Conservation (phyloP, 2,888 invertebrate genomes). For the Lypha dubia region DNA sequence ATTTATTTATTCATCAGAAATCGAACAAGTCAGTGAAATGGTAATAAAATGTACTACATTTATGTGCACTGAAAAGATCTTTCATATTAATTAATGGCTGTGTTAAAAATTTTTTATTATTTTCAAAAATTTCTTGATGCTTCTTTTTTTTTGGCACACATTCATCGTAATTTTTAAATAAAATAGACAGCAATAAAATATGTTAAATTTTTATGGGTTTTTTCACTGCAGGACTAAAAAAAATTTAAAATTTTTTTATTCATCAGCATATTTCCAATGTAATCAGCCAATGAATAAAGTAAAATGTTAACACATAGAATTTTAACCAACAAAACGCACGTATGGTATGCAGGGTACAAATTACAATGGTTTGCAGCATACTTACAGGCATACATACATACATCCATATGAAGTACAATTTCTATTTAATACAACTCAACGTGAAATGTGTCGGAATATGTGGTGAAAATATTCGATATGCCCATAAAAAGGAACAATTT, state of each 20-base stretch:
- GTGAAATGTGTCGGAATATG: no score
- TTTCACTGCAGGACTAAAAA: not conserved
- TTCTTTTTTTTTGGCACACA: not conserved
- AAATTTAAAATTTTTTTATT: not conserved
- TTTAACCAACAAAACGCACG: not conserved
- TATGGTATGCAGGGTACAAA: not conserved
- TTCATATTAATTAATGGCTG: not conserved
- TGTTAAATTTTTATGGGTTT: not conserved
- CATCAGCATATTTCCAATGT: not conserved
- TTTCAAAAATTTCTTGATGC: no score
- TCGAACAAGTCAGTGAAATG: no score
- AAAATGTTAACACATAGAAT: not conserved
- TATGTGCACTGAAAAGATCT: no score
- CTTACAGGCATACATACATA: not conserved
- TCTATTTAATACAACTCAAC: not conserved
- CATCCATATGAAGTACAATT: no score
- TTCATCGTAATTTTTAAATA: not conserved
- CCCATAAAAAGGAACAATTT: no score
- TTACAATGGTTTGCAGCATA: not conserved
- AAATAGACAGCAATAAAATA: not conserved
- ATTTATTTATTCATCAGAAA: no score
- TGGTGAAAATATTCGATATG: no score
- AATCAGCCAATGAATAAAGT: constrained; percentile 14
- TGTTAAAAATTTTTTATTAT: not conserved
- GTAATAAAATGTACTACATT: no score